Percentiles rank a stretch among this genome's conserved stretches.
phyloP scores from a whole-genome alignment of 2,113 vertebrate genomes.

The Ia io region DNA sequence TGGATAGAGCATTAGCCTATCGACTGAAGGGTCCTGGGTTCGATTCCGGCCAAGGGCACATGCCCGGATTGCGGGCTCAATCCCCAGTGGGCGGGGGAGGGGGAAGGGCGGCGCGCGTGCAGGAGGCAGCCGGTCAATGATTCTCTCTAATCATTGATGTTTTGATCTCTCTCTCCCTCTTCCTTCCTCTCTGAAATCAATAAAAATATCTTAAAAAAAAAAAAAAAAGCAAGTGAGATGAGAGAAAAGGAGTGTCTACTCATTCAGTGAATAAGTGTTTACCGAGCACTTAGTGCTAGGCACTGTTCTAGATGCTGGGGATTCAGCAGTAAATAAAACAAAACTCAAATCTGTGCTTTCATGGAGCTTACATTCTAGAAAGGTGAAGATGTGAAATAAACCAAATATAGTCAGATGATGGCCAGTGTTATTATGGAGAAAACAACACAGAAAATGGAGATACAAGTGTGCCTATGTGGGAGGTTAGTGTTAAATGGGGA shows the following conservation, averaged over 20 bases:
- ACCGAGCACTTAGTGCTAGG: background rate
- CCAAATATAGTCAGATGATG: background rate
- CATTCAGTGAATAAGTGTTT: background rate
- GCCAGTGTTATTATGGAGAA: background rate
- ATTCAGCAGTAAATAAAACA: background rate
- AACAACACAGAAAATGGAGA: background rate
- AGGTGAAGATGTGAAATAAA: background rate
- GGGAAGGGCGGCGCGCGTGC: fast-evolving
- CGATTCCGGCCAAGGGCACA: too few relatives aligned
- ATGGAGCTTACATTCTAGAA: background rate
- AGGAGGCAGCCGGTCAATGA: too few relatives aligned
- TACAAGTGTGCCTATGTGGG: background rate
- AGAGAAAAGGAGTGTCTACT: background rate
- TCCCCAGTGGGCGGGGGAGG: too few relatives aligned
- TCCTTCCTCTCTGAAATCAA: too few relatives aligned
- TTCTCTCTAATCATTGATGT: too few relatives aligned
- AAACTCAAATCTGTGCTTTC: background rate
- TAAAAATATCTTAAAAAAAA: too few relatives aligned
- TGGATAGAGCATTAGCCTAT: too few relatives aligned
- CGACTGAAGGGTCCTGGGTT: too few relatives aligned
- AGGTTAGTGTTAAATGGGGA: background rate
- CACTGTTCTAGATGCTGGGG: background rate
- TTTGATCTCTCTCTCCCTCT: too few relatives aligned
- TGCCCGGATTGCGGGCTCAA: too few relatives aligned
- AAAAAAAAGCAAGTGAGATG: background rate